Percentiles rank a stretch among this genome's conserved stretches.
phyloP scores from a whole-genome alignment of 2,113 vertebrate genomes.

The Leucopternis melanops region DNA sequence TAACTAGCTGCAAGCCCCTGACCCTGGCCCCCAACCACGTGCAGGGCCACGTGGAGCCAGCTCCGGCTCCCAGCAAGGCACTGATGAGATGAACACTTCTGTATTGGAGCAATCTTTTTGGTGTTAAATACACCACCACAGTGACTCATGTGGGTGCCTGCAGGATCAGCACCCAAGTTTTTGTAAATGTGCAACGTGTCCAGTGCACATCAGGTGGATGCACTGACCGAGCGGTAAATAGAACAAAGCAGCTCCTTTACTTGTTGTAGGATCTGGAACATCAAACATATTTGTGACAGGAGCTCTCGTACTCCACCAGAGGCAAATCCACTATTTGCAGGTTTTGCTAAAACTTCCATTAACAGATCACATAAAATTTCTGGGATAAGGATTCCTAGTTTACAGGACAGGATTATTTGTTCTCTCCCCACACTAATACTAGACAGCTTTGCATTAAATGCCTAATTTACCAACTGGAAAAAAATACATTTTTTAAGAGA shows the following conservation, averaged over 20 bases:
- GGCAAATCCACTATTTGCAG: neutral
- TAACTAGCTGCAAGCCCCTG: neutral
- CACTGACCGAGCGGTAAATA: fast-evolving
- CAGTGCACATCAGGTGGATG: fast-evolving
- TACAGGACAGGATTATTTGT: neutral
- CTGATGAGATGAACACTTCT: neutral
- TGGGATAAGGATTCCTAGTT: neutral
- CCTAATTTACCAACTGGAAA: neutral
- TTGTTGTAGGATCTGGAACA: neutral
- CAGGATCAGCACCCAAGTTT: neutral
- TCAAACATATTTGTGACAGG: neutral
- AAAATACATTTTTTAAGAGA: neutral
- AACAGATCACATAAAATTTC: neutral
- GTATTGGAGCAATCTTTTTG: neutral
- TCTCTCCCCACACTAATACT: neutral
- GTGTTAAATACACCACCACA: neutral
- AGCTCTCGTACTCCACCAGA: neutral
- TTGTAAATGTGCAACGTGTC: fast-evolving
- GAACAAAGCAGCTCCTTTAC: neutral
- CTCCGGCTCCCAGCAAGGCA: neutral
- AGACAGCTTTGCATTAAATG: neutral
- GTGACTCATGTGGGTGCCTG: neutral
- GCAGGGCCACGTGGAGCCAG: fast-evolving
- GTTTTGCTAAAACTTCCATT: neutral
- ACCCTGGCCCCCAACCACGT: fast-evolving